A percentile compares a stretch with the other conserved stretches of the same genome.
phyloP scores from a whole-genome alignment of 2,888 invertebrate species.

The Gibbula magus region DNA sequence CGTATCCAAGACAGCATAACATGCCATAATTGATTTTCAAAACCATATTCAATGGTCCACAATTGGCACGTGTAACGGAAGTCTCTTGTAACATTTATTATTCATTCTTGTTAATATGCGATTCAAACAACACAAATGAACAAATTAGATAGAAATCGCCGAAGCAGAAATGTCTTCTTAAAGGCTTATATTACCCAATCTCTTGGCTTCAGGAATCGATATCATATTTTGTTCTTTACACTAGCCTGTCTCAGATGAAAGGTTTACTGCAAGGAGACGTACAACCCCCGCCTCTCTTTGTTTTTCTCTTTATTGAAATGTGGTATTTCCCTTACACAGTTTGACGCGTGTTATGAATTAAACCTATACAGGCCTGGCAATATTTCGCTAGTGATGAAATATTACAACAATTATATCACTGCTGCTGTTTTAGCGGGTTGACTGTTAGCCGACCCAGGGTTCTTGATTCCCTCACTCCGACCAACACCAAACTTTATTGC shows the following conservation, averaged over 20 bases:
- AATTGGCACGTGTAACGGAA: no score
- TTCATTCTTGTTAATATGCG: no score
- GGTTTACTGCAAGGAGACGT: not conserved
- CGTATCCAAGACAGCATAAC: no score
- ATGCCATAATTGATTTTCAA: no score
- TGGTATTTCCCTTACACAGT: not conserved
- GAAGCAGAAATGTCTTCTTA: no score
- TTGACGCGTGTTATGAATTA: not conserved
- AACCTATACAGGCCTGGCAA: not conserved
- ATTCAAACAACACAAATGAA: no score
- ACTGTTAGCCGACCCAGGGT: not conserved
- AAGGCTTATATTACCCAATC: no score
- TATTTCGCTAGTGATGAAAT: not conserved
- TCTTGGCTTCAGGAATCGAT: not conserved
- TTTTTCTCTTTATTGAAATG: slow-evolving; percentile 8
- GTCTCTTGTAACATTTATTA: no score
- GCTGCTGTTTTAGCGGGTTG: slow-evolving; percentile 10
- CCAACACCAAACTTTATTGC: slow-evolving; percentile 18
- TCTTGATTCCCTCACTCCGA: not conserved
- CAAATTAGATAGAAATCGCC: no score
- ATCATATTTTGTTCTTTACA: not conserved
- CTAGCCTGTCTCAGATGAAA: not conserved
- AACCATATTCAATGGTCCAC: no score
- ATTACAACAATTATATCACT: not conserved
- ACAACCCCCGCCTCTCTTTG: not conserved